A percentile compares a stretch with the other conserved stretches of the same genome.
Conservation (phyloP, 2,113 vertebrate genomes). For the Haliaeetus leucogaster region DNA sequence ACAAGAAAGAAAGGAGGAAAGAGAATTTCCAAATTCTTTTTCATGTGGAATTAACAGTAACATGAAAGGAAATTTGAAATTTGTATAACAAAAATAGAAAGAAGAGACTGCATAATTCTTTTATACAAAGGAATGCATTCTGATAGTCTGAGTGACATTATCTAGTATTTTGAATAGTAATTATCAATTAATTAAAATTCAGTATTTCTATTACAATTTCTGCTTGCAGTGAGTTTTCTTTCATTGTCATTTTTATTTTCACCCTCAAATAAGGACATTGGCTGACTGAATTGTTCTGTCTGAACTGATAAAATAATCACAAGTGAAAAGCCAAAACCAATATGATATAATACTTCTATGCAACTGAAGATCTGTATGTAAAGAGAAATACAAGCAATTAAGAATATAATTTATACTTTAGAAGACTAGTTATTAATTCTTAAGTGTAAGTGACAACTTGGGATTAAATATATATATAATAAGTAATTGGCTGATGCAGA, state of each 20-base stretch:
- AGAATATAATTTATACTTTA: background rate
- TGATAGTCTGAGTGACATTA: background rate
- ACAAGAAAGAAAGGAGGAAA: background rate
- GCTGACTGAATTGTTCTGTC: background rate
- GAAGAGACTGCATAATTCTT: background rate
- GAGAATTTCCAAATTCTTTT: conserved; percentile 37
- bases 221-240: background rate
- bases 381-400: background rate
- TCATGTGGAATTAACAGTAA: conserved; percentile 24
- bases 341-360: background rate
- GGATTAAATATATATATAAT: background rate
- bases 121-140: background rate
- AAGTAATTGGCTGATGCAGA: background rate
- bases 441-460: background rate
- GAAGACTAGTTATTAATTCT: background rate
- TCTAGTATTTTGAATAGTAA: background rate
- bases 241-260: background rate
- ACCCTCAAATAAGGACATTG: background rate
- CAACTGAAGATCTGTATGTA: background rate
- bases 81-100: background rate
- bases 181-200: conserved; percentile 16
- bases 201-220: background rate
- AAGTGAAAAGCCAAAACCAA: background rate
- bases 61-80: conserved; percentile 27
- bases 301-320: background rate